A percentile compares a stretch with the other conserved stretches of the same genome.
Evolutionary conservation across 2,113 vertebrate species (phyloP).

Genomic region (Cepphus grylle): DNA sequence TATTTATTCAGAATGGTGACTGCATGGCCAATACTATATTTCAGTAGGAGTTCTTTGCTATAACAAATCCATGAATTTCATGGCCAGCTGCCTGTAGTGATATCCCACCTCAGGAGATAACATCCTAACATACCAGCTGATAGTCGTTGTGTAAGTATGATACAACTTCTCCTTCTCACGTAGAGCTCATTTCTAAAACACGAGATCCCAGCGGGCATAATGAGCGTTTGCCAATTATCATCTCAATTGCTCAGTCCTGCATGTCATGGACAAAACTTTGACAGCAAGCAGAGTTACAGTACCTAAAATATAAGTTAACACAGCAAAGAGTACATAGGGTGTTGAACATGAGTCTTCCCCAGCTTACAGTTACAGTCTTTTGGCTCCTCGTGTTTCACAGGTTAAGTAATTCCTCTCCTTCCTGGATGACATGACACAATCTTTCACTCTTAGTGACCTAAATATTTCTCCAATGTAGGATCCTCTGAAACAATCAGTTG

Average conservation of each 20-base stretch:
- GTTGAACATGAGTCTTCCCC: background rate
- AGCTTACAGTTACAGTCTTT: background rate
- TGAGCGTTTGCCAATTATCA: background rate
- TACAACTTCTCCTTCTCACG: background rate
- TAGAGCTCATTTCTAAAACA: constrained; percentile 2
- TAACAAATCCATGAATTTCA: constrained; percentile 9
- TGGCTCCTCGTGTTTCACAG: background rate
- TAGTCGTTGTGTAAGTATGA: background rate
- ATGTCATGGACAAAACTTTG: background rate
- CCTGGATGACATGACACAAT: background rate
- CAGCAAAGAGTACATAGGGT: background rate
- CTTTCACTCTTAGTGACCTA: background rate
- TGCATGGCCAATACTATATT: background rate
- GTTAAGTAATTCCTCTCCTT: background rate
- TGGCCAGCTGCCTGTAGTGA: background rate
- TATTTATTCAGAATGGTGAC: background rate
- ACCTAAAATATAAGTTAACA: background rate
- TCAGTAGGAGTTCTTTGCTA: background rate
- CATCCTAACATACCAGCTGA: background rate
- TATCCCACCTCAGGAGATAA: background rate
- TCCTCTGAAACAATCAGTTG: background rate
- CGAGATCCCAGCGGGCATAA: background rate
- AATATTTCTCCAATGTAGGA: background rate
- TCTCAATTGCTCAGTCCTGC: background rate
- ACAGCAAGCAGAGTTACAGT: background rate